Evolutionary conservation across 2,113 vertebrate genomes (phyloP).

Genomic region (Oxyruncus cristatus): DNA sequence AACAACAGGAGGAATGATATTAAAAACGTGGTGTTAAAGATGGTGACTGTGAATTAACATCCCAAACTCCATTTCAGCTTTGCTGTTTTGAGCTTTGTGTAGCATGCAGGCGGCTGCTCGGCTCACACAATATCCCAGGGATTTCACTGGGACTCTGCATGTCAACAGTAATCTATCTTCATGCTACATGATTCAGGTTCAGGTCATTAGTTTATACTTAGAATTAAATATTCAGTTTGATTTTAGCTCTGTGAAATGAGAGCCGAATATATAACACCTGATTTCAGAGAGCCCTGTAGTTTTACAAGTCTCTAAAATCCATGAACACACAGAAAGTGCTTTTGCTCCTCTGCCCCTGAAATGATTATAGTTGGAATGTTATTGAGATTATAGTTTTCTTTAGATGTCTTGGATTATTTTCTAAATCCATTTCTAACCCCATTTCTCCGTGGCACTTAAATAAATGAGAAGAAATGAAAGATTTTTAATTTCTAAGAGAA

Average conservation of each 20-base stretch:
- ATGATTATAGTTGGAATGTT: background rate
- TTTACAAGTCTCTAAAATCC: background rate
- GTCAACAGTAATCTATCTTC: conserved; percentile 60
- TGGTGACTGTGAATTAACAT: conserved; percentile 17
- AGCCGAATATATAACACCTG: conserved; percentile 26
- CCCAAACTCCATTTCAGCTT: background rate
- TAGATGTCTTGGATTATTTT: conserved; percentile 48
- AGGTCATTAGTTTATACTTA: conserved; percentile 59
- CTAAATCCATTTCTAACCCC: conserved; percentile 21
- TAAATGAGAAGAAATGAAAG: conserved; percentile 23
- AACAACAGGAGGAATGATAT: background rate
- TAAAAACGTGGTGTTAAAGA: background rate
- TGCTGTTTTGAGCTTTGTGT: background rate
- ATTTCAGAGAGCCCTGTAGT: background rate
- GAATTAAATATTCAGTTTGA: conserved; percentile 64
- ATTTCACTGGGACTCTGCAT: conserved; percentile 38
- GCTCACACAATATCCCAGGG: conserved; percentile 41
- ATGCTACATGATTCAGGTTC: conserved; percentile 43
- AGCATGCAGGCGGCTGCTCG: background rate
- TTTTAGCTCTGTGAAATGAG: conserved; percentile 37
- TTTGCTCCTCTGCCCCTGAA: background rate
- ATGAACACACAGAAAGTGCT: background rate
- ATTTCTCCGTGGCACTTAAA: conserved; percentile 6
- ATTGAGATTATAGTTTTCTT: conserved; percentile 9
- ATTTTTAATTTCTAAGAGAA: conserved; percentile 41